Percentiles rank a stretch among this genome's conserved stretches.
Evolutionary conservation across 2,797 vertebrate genomes (phyloP).

Genomic region (Spinus olivaceus): DNA sequence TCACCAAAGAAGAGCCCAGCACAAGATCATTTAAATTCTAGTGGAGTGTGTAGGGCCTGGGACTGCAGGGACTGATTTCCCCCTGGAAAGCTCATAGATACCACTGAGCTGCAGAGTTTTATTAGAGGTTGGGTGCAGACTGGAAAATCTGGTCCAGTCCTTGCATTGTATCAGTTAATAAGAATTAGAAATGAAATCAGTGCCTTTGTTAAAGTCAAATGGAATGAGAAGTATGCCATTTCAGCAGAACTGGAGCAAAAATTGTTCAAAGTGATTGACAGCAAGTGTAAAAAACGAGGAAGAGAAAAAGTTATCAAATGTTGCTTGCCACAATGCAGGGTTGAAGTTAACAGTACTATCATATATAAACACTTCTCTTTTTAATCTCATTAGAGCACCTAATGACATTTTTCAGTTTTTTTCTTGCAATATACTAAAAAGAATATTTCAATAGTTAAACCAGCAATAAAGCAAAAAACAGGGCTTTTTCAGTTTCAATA

Average conservation of each 20-base stretch:
- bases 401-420: background rate
- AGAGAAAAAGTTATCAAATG: background rate
- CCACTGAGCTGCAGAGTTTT: background rate
- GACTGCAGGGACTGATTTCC: background rate
- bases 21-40: background rate
- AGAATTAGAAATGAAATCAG: background rate
- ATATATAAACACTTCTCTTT: background rate
- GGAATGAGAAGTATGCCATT: background rate
- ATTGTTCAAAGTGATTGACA: background rate
- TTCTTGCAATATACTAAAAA: slow-evolving; percentile 13
- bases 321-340: background rate
- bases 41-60: background rate
- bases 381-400: background rate
- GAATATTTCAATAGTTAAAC: background rate
- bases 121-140: background rate
- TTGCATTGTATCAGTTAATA: background rate
- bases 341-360: background rate
- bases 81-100: background rate
- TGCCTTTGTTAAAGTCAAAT: slow-evolving; percentile 6
- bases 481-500: background rate
- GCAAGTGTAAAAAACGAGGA: background rate
- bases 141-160: background rate
- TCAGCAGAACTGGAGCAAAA: slow-evolving; percentile 31
- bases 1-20: background rate
- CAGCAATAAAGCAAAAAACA: background rate